These are phyloP conservation scores for Ivindomyrus marchei DNA, from an alignment of 2,113 vertebrate species.

Conservation along the genomic window DNA sequence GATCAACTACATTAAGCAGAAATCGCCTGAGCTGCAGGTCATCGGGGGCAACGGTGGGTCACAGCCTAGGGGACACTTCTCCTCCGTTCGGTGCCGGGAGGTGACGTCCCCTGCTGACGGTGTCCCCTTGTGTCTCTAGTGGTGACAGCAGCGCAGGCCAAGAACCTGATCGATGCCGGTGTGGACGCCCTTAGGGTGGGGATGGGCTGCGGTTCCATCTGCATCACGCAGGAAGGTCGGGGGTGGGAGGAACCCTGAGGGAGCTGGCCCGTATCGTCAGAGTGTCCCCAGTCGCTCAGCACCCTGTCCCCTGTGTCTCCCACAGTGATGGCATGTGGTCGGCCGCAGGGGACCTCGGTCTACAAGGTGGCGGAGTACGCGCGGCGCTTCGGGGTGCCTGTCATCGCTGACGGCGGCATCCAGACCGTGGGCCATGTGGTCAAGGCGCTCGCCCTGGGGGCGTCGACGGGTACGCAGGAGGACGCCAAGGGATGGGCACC, in stretches of 20 bases:
- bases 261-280: neutral
- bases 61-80: neutral
- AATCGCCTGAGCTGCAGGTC: slow-evolving; percentile 83
- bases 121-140: slow-evolving; percentile 51
- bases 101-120: neutral
- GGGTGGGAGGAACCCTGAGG: neutral
- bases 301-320: neutral
- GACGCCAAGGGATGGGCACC: neutral
- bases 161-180: slow-evolving; percentile 86
- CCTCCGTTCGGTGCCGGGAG: neutral
- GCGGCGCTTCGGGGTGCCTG: slow-evolving; percentile 80
- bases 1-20: slow-evolving; percentile 88
- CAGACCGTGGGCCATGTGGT: slow-evolving; percentile 87
- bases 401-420: slow-evolving; percentile 85
- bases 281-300: neutral
- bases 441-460: slow-evolving; percentile 81
- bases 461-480: slow-evolving; percentile 72
- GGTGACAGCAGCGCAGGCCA: slow-evolving; percentile 88
- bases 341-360: slow-evolving; percentile 84
- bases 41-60: slow-evolving; percentile 83
- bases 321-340: slow-evolving; percentile 84
- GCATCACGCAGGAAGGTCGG: slow-evolving; percentile 88
- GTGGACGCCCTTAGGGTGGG: slow-evolving; percentile 83
- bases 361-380: slow-evolving; percentile 90
- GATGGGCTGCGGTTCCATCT: slow-evolving; percentile 90